Evolutionary conservation across 2,888 invertebrate genomes (phyloP), one percentile per base, ranked within the genome.

Genomic region (Aphidoletes aphidimyza): DNA sequence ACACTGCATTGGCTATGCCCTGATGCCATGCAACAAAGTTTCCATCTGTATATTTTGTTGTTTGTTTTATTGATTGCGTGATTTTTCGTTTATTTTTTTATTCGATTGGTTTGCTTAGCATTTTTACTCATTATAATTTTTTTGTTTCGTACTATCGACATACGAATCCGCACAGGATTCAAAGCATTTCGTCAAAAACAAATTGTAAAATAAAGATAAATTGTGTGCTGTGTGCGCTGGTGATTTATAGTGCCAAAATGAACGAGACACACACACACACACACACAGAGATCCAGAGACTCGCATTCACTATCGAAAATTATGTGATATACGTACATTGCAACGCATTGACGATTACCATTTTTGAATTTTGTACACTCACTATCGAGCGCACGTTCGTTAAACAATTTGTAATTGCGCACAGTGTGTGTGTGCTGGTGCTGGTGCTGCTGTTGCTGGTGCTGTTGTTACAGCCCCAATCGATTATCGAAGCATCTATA

Each of bases 141-240:
- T 54, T 22, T 6, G 8, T 19, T 54, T 6, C 26, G 3, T 42
- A 42, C 26, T 6, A 22, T 49, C 49, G 26, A 54, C 42, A n/a
- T n/a, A 47, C 47, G 47, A 47, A 47, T 19, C 17, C 9, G 17
- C 47, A 11, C 8, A 42, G 54, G 8, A 54, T 54, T 54, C 11
- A 54, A 22, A 54, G 54, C 54, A 54, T 54, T 54, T 54, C 54
- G 54, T 54, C 54, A 54, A 54, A n/a, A 54, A 54, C 54, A 54
- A 54, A 54, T 54, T 54, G 54, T 54, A 54, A 54, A 54, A 54
- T 54, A n/a, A 54, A 54, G 54, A 54, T 54, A 54, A 54, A 54
- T 22, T 54, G 54, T 54, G 26, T 54, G 8, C 22, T 6, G 6
- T 42, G 42, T 42, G 42, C 42, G 19, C 3, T 47, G 26, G 54